Evolutionary conservation across 2,797 vertebrate species (phyloP).

Genomic region (Syngnathus rostellatus): DNA sequence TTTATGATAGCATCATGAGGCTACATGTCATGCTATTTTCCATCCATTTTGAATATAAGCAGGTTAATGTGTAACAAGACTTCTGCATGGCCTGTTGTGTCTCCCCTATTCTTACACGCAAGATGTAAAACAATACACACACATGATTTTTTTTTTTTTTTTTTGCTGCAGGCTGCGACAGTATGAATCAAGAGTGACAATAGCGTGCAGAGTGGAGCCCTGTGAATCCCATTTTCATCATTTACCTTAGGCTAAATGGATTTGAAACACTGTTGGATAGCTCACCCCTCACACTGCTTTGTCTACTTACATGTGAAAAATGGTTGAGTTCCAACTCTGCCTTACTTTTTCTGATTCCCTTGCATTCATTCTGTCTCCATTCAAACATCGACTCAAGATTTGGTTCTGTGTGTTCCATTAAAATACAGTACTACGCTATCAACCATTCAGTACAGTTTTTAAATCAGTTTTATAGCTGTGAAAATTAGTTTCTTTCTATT

Average conservation of each 20-base stretch:
- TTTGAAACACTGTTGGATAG: slow-evolving; percentile 53
- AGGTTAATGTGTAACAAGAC: not conserved
- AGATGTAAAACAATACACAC: slow-evolving; percentile 8
- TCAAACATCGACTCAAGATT: slow-evolving; percentile 1
- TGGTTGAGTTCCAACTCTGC: slow-evolving; percentile 37
- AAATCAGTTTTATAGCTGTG: not conserved
- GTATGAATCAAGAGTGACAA: slow-evolving; percentile 64
- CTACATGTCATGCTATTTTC: too few relatives aligned
- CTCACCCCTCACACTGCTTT: slow-evolving; percentile 55
- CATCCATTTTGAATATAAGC: not conserved
- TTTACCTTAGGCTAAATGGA: slow-evolving; percentile 63
- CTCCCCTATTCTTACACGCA: not conserved
- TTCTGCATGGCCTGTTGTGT: not conserved
- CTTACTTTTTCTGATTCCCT: slow-evolving; percentile 12
- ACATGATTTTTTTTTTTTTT: not conserved
- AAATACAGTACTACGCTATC: not conserved
- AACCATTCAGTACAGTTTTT: not conserved
- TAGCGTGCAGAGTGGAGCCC: slow-evolving; percentile 52
- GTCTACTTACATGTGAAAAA: slow-evolving; percentile 58
- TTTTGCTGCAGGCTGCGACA: slow-evolving; percentile 52
- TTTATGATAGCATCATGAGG: too few relatives aligned
- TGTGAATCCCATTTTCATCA: slow-evolving; percentile 60
- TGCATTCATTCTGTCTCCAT: slow-evolving; percentile 7
- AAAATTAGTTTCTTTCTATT: not conserved
- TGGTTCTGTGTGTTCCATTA: not conserved